A percentile compares a stretch with the other conserved stretches of the same genome.
Conservation (phyloP, 2,888 invertebrate species). For the Pasiphila rectangulata region DNA sequence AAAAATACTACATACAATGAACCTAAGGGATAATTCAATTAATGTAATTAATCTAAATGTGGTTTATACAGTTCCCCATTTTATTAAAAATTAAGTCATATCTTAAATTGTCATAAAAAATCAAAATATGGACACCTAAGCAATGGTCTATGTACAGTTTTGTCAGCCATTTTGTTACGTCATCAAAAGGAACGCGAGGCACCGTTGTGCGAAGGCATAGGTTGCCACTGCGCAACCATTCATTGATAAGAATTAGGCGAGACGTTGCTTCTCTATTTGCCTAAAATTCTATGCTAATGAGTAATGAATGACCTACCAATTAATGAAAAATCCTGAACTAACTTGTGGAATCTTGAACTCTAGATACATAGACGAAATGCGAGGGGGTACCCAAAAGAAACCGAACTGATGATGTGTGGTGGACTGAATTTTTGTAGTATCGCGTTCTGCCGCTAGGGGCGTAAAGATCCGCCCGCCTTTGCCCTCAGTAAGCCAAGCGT, state of each 20-base stretch:
- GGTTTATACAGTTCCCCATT: no score
- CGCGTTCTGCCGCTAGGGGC: no score
- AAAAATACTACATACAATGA: no score
- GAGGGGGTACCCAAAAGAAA: no score
- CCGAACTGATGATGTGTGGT: no score
- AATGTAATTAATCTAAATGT: no score
- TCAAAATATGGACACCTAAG: not conserved
- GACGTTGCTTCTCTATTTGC: constrained; percentile 8
- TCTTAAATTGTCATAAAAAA: not conserved
- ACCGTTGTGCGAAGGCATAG: constrained; percentile 53
- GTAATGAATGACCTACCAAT: constrained; percentile 37
- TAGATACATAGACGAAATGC: constrained; percentile 19
- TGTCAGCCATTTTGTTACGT: constrained; percentile 74
- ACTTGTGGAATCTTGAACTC: constrained; percentile 28
- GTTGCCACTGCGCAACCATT: constrained; percentile 60
- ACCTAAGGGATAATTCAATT: no score
- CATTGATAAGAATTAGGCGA: constrained; percentile 70
- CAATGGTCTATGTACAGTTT: constrained; percentile 31
- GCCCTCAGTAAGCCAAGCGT: no score
- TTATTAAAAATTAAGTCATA: not conserved
- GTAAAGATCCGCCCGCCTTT: no score
- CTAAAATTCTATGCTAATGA: constrained; percentile 34
- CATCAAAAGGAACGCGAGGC: constrained; percentile 68
- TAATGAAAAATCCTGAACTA: constrained; percentile 31
- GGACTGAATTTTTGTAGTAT: no score